These are phyloP conservation scores for Sebastes nivosus DNA, from an alignment of 2,797 vertebrate species.

Conservation along the genomic window DNA sequence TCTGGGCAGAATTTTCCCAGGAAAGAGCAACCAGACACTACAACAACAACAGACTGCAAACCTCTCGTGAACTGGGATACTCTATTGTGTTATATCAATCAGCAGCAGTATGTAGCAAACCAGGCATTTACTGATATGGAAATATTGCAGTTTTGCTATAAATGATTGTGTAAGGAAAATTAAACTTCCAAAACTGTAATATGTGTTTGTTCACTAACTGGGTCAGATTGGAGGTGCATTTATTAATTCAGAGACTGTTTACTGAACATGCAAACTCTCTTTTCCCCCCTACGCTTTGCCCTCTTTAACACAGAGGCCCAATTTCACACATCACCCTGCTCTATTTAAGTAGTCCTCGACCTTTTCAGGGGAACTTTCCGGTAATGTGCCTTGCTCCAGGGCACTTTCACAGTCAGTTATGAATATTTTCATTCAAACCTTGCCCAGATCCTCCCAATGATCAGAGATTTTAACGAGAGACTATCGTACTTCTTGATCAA, in stretches of 20 bases:
- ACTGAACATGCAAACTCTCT: neutral
- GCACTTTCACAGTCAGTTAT: neutral
- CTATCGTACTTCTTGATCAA: neutral
- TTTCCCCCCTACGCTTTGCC: neutral
- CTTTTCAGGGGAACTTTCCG: neutral
- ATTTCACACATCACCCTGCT: neutral
- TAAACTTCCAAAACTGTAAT: neutral
- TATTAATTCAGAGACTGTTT: constrained; percentile 16
- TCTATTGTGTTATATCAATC: neutral
- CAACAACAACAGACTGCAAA: constrained; percentile 8
- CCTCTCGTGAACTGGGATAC: constrained; percentile 4
- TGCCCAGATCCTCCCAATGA: neutral
- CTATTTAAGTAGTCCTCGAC: neutral
- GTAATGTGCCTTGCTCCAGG: neutral
- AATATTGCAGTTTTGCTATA: neutral
- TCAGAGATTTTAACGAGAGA: neutral
- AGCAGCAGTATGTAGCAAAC: neutral
- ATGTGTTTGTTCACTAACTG: neutral
- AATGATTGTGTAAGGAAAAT: constrained; percentile 21
- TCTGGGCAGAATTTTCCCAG: constrained; percentile 12
- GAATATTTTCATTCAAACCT: neutral
- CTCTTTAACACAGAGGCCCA: neutral
- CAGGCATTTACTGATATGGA: constrained; percentile 21
- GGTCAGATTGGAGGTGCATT: constrained; percentile 15
- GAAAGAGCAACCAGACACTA: constrained; percentile 14